A percentile compares a stretch with the other conserved stretches of the same genome.
phyloP scores from a whole-genome alignment of 2,888 invertebrate genomes.

The Rhamphomyia laevipes region DNA sequence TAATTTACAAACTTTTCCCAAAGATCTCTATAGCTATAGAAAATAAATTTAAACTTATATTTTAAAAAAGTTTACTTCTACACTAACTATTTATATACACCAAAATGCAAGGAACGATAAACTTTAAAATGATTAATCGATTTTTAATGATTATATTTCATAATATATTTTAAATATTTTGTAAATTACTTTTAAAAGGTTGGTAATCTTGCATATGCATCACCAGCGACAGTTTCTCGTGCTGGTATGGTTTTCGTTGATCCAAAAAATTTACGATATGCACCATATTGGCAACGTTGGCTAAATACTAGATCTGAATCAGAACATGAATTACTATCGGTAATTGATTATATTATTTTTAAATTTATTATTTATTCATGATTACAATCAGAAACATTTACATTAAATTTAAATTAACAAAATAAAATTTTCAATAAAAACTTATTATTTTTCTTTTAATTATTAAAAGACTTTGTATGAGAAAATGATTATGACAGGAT shows the following conservation, averaged over 20 bases:
- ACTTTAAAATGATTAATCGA: conserved; percentile 8
- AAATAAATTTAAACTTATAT: too few species aligned
- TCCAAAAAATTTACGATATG: conserved; percentile 78
- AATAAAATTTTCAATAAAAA: background rate
- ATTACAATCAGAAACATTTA: too few species aligned
- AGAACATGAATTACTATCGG: conserved; percentile 40
- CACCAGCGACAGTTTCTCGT: conserved; percentile 84
- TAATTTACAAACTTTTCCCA: too few species aligned
- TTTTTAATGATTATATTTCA: conserved; percentile 8
- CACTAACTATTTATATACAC: background rate
- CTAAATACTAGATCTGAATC: conserved; percentile 42
- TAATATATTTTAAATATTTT: too few species aligned
- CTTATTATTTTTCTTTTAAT: background rate
- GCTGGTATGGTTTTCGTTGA: conserved; percentile 93
- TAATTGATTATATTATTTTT: conserved; percentile 9
- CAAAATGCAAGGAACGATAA: background rate
- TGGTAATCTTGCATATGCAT: conserved; percentile 78
- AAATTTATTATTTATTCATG: too few species aligned
- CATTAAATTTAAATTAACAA: too few species aligned
- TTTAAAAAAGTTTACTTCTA: too few species aligned
- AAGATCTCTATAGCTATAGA: too few species aligned
- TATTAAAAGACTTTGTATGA: conserved; percentile 48
- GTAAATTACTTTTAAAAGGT: conserved; percentile 41
- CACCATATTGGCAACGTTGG: conserved; percentile 83
- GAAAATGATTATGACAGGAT: conserved; percentile 58